Conservation (phyloP, 2,113 vertebrate genomes). For the Turnix velox region DNA sequence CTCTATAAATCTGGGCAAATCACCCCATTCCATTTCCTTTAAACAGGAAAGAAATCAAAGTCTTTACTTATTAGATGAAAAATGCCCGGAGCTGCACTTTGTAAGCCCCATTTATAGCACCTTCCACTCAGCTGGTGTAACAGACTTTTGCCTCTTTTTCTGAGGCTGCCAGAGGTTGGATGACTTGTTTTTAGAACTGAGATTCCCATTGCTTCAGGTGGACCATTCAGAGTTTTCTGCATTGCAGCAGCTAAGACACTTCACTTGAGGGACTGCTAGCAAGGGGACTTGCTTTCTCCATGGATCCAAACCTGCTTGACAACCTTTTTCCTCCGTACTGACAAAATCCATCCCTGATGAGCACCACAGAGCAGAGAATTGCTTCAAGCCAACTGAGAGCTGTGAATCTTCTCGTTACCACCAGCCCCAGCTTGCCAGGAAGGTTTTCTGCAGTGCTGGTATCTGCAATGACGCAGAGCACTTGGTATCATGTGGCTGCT, state of each 20-base stretch:
- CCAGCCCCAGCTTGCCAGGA: neutral
- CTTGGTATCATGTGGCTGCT: neutral
- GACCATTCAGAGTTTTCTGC: neutral
- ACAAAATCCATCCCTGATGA: neutral
- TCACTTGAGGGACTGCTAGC: neutral
- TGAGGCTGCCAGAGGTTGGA: neutral
- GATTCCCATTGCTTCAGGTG: neutral
- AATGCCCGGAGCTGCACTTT: neutral
- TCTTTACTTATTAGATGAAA: neutral
- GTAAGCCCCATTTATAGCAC: too few species aligned
- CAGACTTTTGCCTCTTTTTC: neutral
- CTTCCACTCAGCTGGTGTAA: neutral
- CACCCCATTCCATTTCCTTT: neutral
- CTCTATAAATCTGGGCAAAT: neutral
- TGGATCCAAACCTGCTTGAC: neutral
- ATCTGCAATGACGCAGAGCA: accelerated
- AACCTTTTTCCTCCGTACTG: neutral
- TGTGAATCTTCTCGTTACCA: neutral
- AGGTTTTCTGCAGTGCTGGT: neutral
- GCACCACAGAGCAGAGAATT: neutral
- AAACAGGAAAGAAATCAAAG: neutral
- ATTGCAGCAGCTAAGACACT: neutral
- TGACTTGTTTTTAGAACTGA: neutral
- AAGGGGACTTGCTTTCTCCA: neutral
- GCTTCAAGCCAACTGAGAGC: neutral